phyloP scores from a whole-genome alignment of 2,888 invertebrate genomes.

The Tipula vernalis region DNA sequence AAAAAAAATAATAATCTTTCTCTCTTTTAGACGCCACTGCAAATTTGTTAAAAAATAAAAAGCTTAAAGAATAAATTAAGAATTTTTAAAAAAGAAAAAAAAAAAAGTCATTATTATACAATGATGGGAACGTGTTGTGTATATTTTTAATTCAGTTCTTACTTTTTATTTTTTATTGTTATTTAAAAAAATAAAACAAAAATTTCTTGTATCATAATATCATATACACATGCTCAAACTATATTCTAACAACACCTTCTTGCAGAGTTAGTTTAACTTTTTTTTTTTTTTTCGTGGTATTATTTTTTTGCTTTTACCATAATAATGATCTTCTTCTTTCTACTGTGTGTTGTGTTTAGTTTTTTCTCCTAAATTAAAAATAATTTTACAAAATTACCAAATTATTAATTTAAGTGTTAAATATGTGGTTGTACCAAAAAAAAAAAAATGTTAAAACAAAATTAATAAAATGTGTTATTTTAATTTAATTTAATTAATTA shows the following conservation, averaged over 20 bases:
- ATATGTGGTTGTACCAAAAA: neutral
- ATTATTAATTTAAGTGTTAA: neutral
- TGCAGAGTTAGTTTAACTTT: neutral
- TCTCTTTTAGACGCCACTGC: neutral
- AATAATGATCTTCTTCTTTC: neutral
- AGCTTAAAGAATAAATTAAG: neutral
- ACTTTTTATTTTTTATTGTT: neutral
- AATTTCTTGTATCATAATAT: neutral
- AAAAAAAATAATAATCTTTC: neutral
- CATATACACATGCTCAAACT: neutral
- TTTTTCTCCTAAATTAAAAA: neutral
- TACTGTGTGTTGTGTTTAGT: neutral
- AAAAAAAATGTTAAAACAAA: neutral
- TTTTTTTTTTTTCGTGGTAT: neutral
- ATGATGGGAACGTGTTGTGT: constrained; percentile 17
- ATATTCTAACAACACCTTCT: constrained; percentile 8
- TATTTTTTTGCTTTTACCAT: neutral
- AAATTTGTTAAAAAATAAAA: neutral
- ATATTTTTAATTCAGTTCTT: constrained; percentile 9
- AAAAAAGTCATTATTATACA: constrained; percentile 13
- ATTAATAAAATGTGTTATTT: neutral
- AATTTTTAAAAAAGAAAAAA: neutral
- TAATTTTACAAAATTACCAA: neutral
- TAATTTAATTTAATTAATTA: neutral
- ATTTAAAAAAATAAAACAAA: neutral